phyloP scores from a whole-genome alignment of 2,888 invertebrate genomes.

The Dolichomitus sp. region DNA sequence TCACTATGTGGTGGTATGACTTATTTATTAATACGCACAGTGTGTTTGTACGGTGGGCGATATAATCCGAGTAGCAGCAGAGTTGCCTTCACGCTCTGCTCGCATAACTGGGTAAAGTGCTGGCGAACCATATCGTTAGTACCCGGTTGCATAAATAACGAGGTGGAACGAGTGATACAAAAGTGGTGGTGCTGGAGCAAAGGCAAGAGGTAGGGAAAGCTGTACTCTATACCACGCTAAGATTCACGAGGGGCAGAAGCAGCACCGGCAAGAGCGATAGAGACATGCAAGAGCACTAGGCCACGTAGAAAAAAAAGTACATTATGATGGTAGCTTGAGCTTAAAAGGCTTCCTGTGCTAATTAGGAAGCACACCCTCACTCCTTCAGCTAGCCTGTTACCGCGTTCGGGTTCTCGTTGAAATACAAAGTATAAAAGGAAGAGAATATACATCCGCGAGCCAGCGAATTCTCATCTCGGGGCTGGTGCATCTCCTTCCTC shows the following conservation, averaged over 20 bases:
- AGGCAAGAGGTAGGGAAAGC: slow-evolving; percentile 1
- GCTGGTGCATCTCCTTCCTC: slow-evolving; percentile 20
- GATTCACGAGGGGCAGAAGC: slow-evolving; percentile 25
- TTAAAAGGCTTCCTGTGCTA: slow-evolving; percentile 57
- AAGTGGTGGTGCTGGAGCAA: slow-evolving; percentile 36
- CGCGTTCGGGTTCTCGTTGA: slow-evolving; percentile 38
- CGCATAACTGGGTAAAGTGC: slow-evolving; percentile 12
- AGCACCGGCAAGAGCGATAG: slow-evolving; percentile 28
- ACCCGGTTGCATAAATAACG: slow-evolving; percentile 51
- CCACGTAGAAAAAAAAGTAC: slow-evolving; percentile 36
- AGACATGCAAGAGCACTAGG: slow-evolving; percentile 20
- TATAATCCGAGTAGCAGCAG: slow-evolving; percentile 15
- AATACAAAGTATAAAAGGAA: slow-evolving; percentile 42
- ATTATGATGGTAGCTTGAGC: slow-evolving; percentile 42
- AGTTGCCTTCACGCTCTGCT: neutral
- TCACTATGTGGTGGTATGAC: neutral
- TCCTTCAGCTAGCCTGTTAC: slow-evolving; percentile 47
- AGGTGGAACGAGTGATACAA: slow-evolving; percentile 46
- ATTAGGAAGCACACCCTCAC: slow-evolving; percentile 51
- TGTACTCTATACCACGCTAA: slow-evolving; percentile 19
- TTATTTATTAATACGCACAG: slow-evolving; percentile 23
- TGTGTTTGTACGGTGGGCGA: slow-evolving; percentile 15
- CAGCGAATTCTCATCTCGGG: slow-evolving; percentile 27
- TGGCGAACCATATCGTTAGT: slow-evolving; percentile 33
- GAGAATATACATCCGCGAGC: slow-evolving; percentile 36